phyloP scores from a whole-genome alignment of 2,888 invertebrate genomes.

The Trichacis sp. region DNA sequence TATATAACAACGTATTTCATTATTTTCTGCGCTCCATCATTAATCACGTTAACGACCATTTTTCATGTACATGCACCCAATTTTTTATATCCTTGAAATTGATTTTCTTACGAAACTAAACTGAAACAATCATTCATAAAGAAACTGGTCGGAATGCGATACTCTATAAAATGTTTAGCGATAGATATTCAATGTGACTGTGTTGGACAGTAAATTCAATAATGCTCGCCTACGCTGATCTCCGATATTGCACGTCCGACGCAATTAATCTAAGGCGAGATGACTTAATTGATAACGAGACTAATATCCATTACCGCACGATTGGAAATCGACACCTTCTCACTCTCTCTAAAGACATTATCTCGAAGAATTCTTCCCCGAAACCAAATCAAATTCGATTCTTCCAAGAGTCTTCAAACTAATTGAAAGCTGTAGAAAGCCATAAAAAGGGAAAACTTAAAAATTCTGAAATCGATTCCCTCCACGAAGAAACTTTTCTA shows the following conservation, averaged over 20 bases:
- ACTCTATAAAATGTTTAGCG: slow-evolving; percentile 10
- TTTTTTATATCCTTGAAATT: background rate
- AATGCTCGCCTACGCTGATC: slow-evolving; percentile 18
- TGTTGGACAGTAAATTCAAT: slow-evolving; percentile 14
- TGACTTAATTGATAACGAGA: slow-evolving; percentile 31
- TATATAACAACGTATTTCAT: background rate
- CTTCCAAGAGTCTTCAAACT: too few species aligned
- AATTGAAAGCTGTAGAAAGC: too few species aligned
- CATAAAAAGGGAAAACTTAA: too few species aligned
- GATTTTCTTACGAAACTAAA: background rate
- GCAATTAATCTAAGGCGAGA: slow-evolving; percentile 45
- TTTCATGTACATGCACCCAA: background rate
- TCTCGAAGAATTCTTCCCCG: too few species aligned
- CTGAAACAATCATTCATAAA: background rate
- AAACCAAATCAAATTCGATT: too few species aligned
- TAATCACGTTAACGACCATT: background rate
- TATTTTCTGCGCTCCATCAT: background rate
- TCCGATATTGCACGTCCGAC: slow-evolving; percentile 52
- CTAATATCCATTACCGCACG: slow-evolving; percentile 18
- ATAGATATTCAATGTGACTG: slow-evolving; percentile 4
- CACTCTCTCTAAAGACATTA: slow-evolving; percentile 15
- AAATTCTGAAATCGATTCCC: too few species aligned
- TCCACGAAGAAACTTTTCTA: too few species aligned
- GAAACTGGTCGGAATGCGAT: background rate
- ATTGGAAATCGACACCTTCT: slow-evolving; percentile 31